Conservation (phyloP, 2,797 vertebrate species). For the Syngnathus acus region DNA sequence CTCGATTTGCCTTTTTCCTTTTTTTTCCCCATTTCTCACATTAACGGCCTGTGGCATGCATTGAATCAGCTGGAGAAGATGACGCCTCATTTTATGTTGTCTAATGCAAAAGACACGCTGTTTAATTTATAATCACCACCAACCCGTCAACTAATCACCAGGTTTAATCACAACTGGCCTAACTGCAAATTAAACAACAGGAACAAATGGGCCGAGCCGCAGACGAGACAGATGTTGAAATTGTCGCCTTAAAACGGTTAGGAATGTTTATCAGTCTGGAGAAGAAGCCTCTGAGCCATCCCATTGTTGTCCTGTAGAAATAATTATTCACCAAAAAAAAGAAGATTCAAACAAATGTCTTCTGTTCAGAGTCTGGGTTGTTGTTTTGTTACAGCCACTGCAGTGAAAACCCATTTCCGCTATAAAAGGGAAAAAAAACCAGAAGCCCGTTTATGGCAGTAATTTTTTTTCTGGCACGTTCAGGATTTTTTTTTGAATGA, state of each 20-base stretch:
- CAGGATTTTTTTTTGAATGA: no score
- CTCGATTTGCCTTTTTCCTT: not conserved
- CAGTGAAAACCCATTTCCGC: not conserved
- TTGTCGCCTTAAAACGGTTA: slow-evolving; percentile 3
- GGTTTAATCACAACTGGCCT: slow-evolving; percentile 49
- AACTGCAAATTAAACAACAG: slow-evolving; percentile 8
- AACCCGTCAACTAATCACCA: slow-evolving; percentile 59
- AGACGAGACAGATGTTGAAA: slow-evolving; percentile 5
- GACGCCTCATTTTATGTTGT: slow-evolving; percentile 43
- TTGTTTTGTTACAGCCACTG: not conserved
- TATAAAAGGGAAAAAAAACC: not conserved
- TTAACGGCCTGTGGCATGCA: slow-evolving; percentile 23
- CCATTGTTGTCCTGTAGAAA: not conserved
- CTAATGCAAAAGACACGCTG: slow-evolving; percentile 22
- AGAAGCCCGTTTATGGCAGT: not conserved
- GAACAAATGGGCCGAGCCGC: not conserved
- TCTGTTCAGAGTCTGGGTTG: not conserved
- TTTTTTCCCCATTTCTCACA: no score
- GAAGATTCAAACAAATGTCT: not conserved
- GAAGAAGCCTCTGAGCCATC: not conserved
- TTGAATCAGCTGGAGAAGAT: slow-evolving; percentile 41
- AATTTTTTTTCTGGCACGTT: no score
- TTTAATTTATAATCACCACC: slow-evolving; percentile 56
- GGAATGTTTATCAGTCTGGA: slow-evolving; percentile 1
- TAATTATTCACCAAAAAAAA: not conserved